phyloP scores from a whole-genome alignment of 2,797 vertebrate species.

The Hypotaenidia philippensis region DNA sequence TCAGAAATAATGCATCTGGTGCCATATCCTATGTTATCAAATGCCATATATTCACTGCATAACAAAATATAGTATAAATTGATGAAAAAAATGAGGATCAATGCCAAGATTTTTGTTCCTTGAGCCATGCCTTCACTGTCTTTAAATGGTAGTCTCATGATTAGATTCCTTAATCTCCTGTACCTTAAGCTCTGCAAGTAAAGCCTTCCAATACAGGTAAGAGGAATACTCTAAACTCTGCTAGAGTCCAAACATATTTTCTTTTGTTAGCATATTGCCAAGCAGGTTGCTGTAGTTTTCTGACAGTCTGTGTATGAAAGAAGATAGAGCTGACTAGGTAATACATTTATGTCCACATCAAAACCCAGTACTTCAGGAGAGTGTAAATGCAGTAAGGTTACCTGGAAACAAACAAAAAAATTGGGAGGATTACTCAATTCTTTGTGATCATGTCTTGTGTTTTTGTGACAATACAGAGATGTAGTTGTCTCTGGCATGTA shows the following conservation, averaged over 20 bases:
- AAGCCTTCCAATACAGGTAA: not conserved
- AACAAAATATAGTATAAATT: not conserved
- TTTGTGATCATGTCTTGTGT: not conserved
- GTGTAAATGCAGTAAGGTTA: not conserved
- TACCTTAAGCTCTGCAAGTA: not conserved
- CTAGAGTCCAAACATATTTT: not conserved
- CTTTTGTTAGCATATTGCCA: not conserved
- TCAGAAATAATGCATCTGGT: not conserved
- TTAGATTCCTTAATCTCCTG: not conserved
- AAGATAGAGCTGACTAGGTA: not conserved
- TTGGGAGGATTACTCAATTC: not conserved
- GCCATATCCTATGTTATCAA: not conserved
- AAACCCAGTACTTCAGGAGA: not conserved
- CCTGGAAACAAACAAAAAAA: not conserved
- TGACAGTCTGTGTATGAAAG: not conserved
- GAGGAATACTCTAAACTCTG: not conserved
- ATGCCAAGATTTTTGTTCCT: not conserved
- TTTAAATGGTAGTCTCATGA: not conserved
- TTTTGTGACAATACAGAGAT: not conserved
- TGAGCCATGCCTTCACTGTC: not conserved
- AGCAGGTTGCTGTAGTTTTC: not conserved
- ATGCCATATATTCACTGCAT: not conserved
- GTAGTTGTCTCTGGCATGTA: not conserved
- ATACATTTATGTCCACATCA: not conserved
- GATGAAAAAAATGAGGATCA: not conserved